These are phyloP conservation scores for Maniola jurtina DNA, from an alignment of 1,140 invertebrate species.

Conservation along the genomic window DNA sequence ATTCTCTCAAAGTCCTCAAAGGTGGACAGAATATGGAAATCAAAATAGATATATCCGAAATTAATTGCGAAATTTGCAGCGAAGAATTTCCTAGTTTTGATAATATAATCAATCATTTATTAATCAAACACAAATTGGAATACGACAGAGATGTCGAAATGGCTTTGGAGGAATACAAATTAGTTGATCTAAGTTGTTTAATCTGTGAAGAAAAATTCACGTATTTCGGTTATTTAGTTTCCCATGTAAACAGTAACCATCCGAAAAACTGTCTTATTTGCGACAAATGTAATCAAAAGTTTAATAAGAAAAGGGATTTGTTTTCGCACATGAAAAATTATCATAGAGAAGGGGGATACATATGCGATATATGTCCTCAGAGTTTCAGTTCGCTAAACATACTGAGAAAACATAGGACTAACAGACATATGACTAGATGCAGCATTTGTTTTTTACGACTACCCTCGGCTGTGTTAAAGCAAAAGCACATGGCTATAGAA, in stretches of 20 bases:
- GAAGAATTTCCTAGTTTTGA: conserved; percentile 46
- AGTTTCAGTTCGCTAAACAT: conserved; percentile 63
- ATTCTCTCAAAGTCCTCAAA: conserved; percentile 62
- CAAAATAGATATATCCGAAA: conserved; percentile 63
- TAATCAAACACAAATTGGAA: conserved; percentile 53
- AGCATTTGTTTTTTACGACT: conserved; percentile 59
- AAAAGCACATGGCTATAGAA: conserved; percentile 64
- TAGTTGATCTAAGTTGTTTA: conserved; percentile 54
- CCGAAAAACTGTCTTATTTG: conserved; percentile 66
- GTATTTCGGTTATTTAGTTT: conserved; percentile 67
- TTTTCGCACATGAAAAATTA: conserved; percentile 72
- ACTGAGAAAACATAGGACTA: conserved; percentile 62
- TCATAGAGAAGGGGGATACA: conserved; percentile 65
- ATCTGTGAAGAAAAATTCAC: conserved; percentile 58
- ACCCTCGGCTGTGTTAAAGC: conserved; percentile 59
- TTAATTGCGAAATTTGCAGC: conserved; percentile 57
- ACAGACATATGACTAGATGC: conserved; percentile 62
- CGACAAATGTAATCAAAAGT: conserved; percentile 68
- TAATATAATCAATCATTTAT: conserved; percentile 55
- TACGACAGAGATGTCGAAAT: conserved; percentile 62
- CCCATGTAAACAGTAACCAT: conserved; percentile 63
- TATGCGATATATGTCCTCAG: conserved; percentile 57
- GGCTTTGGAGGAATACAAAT: conserved; percentile 61
- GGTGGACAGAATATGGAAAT: conserved; percentile 70
- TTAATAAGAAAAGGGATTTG: conserved; percentile 66